Conservation (phyloP, 2,113 vertebrate species). For the Noctilio leporinus region DNA sequence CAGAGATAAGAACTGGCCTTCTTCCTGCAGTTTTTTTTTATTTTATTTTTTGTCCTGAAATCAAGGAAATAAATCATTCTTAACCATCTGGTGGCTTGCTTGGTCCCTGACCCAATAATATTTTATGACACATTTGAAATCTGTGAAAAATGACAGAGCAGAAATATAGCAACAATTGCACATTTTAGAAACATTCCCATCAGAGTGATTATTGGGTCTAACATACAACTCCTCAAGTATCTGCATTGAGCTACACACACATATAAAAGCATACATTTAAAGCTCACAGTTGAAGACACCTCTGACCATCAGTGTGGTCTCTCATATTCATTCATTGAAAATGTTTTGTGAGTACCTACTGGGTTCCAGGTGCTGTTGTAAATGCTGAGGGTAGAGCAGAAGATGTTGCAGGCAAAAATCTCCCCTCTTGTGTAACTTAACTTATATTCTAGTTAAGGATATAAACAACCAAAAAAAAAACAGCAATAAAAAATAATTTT, state of each 20-base stretch:
- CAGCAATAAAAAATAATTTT: not conserved
- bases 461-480: not conserved
- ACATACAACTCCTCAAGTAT: not conserved
- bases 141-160: conserved; percentile 64
- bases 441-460: not conserved
- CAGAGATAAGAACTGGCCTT: conserved; percentile 53
- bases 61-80: conserved; percentile 66
- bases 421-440: not conserved
- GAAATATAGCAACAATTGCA: conserved; percentile 36
- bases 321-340: not conserved
- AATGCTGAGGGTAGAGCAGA: not conserved
- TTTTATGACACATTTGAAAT: conserved; percentile 61
- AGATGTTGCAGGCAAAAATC: not conserved
- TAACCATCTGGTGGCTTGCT: conserved; percentile 55
- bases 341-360: not conserved
- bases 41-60: conserved; percentile 47
- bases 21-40: conserved; percentile 33
- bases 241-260: not conserved
- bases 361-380: not conserved
- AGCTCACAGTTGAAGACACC: not conserved
- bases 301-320: not conserved
- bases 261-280: not conserved
- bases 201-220: not conserved
- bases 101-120: conserved; percentile 61
- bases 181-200: conserved; percentile 45